Conservation (phyloP, 1,140 invertebrate species). For the Trichoplusia ni region DNA sequence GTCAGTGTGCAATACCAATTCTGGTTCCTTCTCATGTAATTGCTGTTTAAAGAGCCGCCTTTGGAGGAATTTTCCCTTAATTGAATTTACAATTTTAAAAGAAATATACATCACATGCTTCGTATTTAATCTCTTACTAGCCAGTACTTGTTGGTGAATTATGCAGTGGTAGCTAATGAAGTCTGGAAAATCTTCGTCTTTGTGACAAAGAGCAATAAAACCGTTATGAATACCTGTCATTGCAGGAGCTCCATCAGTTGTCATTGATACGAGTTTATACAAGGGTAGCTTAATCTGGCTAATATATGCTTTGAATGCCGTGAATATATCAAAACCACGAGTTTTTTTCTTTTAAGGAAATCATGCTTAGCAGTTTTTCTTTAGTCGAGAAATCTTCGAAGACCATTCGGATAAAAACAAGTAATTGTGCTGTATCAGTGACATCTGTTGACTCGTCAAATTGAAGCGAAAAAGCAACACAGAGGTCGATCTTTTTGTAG, state of each 20-base stretch:
- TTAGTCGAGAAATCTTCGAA: conserved; percentile 53
- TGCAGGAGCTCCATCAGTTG: conserved; percentile 54
- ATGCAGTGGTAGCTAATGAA: conserved; percentile 59
- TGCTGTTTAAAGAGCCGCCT: conserved; percentile 47
- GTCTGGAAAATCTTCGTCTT: conserved; percentile 47
- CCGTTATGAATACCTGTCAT: conserved; percentile 51
- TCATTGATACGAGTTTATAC: conserved; percentile 56
- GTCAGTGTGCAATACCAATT: conserved; percentile 44
- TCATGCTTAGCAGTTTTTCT: conserved; percentile 56
- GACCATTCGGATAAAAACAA: conserved; percentile 37
- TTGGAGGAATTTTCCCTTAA: conserved; percentile 54
- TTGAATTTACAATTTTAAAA: conserved; percentile 62
- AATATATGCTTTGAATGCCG: conserved; percentile 50
- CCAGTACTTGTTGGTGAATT: conserved; percentile 56
- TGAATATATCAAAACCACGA: conserved; percentile 54
- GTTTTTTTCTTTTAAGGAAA: conserved; percentile 56
- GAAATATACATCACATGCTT: conserved; percentile 58
- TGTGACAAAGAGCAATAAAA: conserved; percentile 47
- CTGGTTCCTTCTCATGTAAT: conserved; percentile 45
- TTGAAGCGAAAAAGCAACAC: conserved; percentile 45
- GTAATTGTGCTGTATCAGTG: conserved; percentile 48
- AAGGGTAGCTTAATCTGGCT: conserved; percentile 44
- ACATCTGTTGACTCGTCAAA: conserved; percentile 51
- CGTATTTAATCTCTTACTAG: conserved; percentile 56
- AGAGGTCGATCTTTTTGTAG: neutral